Percentiles rank a stretch among this genome's conserved stretches.
Conservation (phyloP, 2,888 invertebrate genomes). For the Synanthedon formicaeformis region DNA sequence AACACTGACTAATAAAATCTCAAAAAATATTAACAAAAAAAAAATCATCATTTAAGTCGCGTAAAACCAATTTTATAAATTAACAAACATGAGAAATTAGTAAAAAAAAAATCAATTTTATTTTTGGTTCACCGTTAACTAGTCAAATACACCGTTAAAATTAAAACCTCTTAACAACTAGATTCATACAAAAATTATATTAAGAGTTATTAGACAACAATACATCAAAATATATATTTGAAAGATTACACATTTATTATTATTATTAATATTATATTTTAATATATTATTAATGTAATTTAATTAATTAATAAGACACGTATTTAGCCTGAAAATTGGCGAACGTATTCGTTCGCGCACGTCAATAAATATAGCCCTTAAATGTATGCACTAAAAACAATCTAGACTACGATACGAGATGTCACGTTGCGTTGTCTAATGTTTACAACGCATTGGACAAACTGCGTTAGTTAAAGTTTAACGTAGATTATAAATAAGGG, state of each 20-base stretch:
- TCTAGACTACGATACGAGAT: not conserved
- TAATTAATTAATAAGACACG: conserved; percentile 21
- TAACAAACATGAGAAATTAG: conserved; percentile 16
- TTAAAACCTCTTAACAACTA: too few relatives aligned
- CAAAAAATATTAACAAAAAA: conserved; percentile 21
- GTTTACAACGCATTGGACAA: conserved; percentile 7
- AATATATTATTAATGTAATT: too few relatives aligned
- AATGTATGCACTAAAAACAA: not conserved
- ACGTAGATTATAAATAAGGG: not conserved
- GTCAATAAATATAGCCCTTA: not conserved
- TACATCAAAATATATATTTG: too few relatives aligned
- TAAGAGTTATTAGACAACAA: too few relatives aligned
- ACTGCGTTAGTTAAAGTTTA: not conserved
- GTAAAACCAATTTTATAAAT: conserved; percentile 17
- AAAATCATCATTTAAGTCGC: conserved; percentile 13
- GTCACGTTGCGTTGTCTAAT: not conserved
- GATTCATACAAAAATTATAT: too few relatives aligned
- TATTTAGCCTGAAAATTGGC: conserved; percentile 22
- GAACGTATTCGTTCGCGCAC: not conserved
- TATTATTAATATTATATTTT: too few relatives aligned
- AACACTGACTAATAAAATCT: conserved; percentile 15
- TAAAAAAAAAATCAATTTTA: conserved; percentile 9
- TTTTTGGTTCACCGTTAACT: conserved; percentile 12
- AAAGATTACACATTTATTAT: too few relatives aligned
- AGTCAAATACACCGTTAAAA: not conserved